Conservation (phyloP, 2,113 vertebrate species). For the Alethe castanea region DNA sequence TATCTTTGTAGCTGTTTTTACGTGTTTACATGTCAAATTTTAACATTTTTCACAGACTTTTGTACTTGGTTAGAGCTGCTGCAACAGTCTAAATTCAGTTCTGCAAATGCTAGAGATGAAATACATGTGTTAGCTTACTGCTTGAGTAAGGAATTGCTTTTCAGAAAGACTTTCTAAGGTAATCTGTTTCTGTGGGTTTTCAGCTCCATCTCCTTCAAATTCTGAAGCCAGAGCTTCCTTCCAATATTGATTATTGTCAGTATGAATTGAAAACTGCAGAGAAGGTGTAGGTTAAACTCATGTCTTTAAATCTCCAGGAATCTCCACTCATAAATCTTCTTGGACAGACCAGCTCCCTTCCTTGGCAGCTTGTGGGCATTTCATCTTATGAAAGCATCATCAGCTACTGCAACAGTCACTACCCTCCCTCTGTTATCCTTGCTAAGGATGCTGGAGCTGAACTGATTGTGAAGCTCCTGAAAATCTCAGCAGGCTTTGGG, state of each 20-base stretch:
- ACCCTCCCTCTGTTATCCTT: constrained; percentile 85
- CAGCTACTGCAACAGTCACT: constrained; percentile 89
- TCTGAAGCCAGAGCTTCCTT: not conserved
- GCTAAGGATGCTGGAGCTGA: constrained; percentile 79
- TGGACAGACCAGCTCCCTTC: constrained; percentile 87
- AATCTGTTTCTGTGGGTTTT: not conserved
- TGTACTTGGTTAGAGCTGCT: not conserved
- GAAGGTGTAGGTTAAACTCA: not conserved
- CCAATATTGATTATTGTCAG: not conserved
- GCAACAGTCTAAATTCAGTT: not conserved
- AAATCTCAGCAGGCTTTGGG: constrained; percentile 87
- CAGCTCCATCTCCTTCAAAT: not conserved
- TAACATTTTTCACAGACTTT: not conserved
- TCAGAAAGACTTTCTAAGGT: not conserved
- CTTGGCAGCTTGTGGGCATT: constrained; percentile 90
- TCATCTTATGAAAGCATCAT: constrained; percentile 87
- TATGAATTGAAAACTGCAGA: not conserved
- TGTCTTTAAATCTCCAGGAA: constrained; percentile 75
- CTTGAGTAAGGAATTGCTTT: not conserved
- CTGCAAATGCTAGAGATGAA: not conserved
- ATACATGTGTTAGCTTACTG: not conserved
- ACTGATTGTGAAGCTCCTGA: constrained; percentile 83
- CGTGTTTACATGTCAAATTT: not conserved
- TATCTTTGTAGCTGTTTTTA: not conserved
- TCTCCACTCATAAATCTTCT: constrained; percentile 87